Percentiles rank a stretch among this genome's conserved stretches.
Evolutionary conservation across 2,797 vertebrate genomes (phyloP).

Genomic region (Petrocephalus sullivani): DNA sequence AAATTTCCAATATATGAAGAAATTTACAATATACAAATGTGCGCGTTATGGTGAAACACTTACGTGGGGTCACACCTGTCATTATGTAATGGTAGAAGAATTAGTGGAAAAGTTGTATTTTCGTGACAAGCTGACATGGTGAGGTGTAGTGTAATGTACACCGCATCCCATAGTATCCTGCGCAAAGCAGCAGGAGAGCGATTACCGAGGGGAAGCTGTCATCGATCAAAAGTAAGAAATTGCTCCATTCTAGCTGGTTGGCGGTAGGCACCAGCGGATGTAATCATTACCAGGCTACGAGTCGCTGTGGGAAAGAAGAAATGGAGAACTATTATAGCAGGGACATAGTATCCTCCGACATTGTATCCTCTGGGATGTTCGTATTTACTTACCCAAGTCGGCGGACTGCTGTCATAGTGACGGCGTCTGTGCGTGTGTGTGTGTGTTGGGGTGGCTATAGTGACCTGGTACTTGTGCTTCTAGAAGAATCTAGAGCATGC

Average conservation of each 20-base stretch:
- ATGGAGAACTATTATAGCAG: not conserved
- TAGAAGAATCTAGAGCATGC: not conserved
- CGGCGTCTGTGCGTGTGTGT: not conserved
- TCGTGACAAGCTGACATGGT: not conserved
- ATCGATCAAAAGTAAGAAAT: constrained; percentile 12
- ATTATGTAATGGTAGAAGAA: not conserved
- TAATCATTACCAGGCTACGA: constrained; percentile 6
- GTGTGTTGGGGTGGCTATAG: not conserved
- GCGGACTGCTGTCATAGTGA: not conserved
- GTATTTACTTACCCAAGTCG: not conserved
- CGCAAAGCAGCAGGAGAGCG: not conserved
- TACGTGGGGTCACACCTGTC: not conserved
- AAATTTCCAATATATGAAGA: not conserved
- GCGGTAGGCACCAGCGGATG: not conserved
- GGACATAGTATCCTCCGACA: not conserved
- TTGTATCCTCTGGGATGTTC: not conserved
- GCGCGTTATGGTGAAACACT: not conserved
- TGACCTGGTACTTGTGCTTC: not conserved
- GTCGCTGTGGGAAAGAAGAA: not conserved
- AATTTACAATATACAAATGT: not conserved
- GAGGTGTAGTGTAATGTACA: not conserved
- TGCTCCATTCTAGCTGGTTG: constrained; percentile 1
- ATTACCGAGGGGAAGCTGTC: not conserved
- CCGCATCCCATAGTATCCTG: not conserved
- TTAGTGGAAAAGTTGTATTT: not conserved